A percentile compares a stretch with the other conserved stretches of the same genome.
These are phyloP conservation scores for Agrypnia vestita DNA, from an alignment of 1,140 invertebrate genomes.

Conservation along the genomic window DNA sequence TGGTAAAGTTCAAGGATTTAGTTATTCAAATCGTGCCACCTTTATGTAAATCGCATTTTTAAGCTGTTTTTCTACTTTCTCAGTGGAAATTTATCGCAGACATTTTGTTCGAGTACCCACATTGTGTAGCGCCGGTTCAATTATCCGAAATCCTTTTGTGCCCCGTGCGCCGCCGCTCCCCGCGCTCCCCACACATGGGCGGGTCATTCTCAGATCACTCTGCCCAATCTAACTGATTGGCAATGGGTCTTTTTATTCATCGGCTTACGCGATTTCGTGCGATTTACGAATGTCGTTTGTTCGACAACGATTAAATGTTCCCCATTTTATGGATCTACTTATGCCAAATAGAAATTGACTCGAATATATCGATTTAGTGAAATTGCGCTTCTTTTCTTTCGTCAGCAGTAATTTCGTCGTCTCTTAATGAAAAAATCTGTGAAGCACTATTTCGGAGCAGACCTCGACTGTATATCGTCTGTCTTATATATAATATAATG, in stretches of 20 bases:
- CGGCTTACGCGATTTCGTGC: constrained; percentile 42
- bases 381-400: no score
- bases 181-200: constrained; percentile 1
- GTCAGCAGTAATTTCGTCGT: no score
- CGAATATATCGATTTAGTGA: constrained; percentile 12
- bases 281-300: constrained; percentile 35
- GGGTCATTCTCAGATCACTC: constrained; percentile 50
- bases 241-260: constrained; percentile 52
- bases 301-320: constrained; percentile 13
- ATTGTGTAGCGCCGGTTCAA: constrained; percentile 48
- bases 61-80: constrained; percentile 1
- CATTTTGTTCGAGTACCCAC: constrained; percentile 31
- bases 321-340: constrained; percentile 11
- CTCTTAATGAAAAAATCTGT: no score
- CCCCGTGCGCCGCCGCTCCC: not conserved
- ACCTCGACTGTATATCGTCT: no score
- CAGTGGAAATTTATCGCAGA: not conserved
- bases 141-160: constrained; percentile 53
- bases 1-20: not conserved
- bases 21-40: not conserved
- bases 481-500: no score
- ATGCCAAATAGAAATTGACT: constrained; percentile 21
- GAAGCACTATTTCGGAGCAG: no score
- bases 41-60: not conserved
- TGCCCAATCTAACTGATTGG: constrained; percentile 53